Evolutionary conservation across 2,113 vertebrate genomes (phyloP).

Genomic region (Stomatorhinus ivindoensis): DNA sequence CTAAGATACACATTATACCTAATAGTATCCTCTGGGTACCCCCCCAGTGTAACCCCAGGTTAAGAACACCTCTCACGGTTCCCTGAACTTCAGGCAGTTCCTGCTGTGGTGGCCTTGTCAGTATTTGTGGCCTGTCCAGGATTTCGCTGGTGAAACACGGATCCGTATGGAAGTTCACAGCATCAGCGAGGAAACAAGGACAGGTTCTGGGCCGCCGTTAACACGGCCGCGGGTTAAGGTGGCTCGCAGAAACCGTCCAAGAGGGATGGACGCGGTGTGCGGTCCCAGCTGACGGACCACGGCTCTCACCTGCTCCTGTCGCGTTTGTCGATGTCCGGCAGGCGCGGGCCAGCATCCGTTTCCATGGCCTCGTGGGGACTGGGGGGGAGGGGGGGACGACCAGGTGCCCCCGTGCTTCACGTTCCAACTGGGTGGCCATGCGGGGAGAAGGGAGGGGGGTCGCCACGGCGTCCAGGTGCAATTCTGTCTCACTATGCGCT

Average conservation of each 20-base stretch:
- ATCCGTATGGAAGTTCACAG: background rate
- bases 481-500: background rate
- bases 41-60: no score
- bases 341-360: constrained; percentile 1
- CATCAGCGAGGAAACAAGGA: background rate
- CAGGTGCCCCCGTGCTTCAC: constrained; percentile 31
- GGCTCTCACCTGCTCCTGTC: background rate
- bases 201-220: background rate
- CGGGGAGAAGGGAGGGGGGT: constrained; percentile 16
- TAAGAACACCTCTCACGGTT: background rate
- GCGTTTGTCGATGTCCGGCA: background rate
- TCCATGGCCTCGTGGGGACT: constrained; percentile 17
- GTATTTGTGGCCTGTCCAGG: background rate
- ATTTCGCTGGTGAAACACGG: background rate
- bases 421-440: constrained; percentile 38
- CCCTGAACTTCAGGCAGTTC: background rate
- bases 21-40: background rate
- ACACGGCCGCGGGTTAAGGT: background rate
- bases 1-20: background rate
- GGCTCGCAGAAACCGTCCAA: background rate
- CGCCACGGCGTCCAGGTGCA: constrained; percentile 12
- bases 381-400: constrained; percentile 23
- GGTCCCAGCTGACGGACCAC: background rate
- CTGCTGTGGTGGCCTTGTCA: background rate
- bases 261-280: background rate